phyloP scores from a whole-genome alignment of 2,888 invertebrate species.

The Hedya salicella region DNA sequence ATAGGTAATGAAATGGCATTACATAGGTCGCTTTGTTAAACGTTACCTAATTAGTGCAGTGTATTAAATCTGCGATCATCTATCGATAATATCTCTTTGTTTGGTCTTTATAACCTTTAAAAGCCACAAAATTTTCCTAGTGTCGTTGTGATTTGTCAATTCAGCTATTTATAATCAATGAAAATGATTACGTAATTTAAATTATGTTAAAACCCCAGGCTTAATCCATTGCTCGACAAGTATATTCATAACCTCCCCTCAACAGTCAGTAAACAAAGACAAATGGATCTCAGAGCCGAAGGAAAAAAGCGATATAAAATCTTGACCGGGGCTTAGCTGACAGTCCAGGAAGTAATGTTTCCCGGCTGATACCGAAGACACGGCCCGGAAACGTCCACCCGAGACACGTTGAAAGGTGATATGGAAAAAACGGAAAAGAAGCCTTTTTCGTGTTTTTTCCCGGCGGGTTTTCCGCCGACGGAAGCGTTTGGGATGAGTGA shows the following conservation, averaged over 20 bases:
- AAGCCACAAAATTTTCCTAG: too few relatives aligned
- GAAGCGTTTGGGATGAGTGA: conserved; percentile 59
- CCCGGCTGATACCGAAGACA: conserved; percentile 77
- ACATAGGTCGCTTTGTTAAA: too few relatives aligned
- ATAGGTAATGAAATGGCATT: too few relatives aligned
- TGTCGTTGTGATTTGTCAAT: too few relatives aligned
- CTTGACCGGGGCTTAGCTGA: conserved; percentile 57
- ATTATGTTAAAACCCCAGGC: too few relatives aligned
- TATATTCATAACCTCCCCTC: conserved; percentile 31
- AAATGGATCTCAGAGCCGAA: conserved; percentile 47
- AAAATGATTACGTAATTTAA: too few relatives aligned
- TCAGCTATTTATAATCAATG: too few relatives aligned
- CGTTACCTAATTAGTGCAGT: too few relatives aligned
- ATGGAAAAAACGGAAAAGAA: conserved; percentile 64
- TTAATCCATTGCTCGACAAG: conserved; percentile 14
- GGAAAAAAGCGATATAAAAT: conserved; percentile 60
- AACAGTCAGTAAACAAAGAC: conserved; percentile 38
- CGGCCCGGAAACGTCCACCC: conserved; percentile 69
- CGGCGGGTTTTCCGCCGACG: conserved; percentile 55
- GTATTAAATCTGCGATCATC: too few relatives aligned
- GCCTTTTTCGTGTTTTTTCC: conserved; percentile 56
- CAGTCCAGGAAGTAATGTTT: conserved; percentile 77
- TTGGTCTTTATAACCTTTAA: too few relatives aligned
- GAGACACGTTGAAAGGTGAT: conserved; percentile 65
- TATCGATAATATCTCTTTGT: too few relatives aligned